Evolutionary conservation across 2,888 invertebrate genomes (phyloP), one percentile per base, ranked within the genome.

Genomic region (Mesochorus sp.): DNA sequence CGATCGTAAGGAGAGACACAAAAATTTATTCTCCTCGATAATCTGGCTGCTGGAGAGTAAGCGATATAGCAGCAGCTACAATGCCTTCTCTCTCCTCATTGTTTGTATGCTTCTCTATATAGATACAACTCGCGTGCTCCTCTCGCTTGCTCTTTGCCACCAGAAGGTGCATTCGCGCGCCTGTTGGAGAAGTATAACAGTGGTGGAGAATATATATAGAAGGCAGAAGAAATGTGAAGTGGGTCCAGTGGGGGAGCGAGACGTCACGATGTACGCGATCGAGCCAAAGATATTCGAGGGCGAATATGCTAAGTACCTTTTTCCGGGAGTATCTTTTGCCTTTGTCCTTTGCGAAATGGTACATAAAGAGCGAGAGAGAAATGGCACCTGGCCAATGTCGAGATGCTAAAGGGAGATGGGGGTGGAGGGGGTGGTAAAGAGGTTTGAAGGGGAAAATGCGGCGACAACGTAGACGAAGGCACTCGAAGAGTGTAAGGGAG

Each of bases 271-370:
- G 77, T 79, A 76, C 67, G 77, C 76, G 80, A 81, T 81, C 78
- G 79, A 85, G 82, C 80, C 71, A 66, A 81, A 80, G 84, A 85
- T 82, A 84, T 84, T 82, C 80, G 82, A 85, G 84, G 85, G 86
- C 85, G 86, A 87, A 87, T 89, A 90, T 89, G 90, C 89, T 88
- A 89, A 90, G 83, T 84, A 86, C 80, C 86, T 89, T 89, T 88
- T 89, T 89, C 83, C 83, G 77, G 57, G 81, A 84, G 85, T 80
- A 61, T 73, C 77, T 83, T n/a, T 77, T 61, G 59, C 34, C 19
- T 28, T 53, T 51, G 49, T 51, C 64, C 64, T 62, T 47, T 47
- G 19, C 19, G 26, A 62, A 61, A 44, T 61, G 61, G 61, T 61
- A 61, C 61, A 28, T 21, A 12, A 42, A 42, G 28, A 44, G 62